Evolutionary conservation across 2,113 vertebrate species (phyloP), one percentile per base, ranked within the genome.

Genomic region (Sapayoa aenigma): DNA sequence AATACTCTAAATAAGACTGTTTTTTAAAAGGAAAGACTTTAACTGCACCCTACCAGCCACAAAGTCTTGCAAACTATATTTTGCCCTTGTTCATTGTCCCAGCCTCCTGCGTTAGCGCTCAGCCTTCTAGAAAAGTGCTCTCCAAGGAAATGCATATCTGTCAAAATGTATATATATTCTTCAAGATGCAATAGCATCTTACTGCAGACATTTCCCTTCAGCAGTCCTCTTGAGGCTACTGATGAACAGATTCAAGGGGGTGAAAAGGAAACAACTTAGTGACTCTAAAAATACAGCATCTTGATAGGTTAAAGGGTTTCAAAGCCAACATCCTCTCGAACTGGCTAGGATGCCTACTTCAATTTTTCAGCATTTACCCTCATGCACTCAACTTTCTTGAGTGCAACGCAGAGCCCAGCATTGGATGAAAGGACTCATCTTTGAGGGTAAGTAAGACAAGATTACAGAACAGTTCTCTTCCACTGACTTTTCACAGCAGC

Each of bases 281-380:
- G 65, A 74, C 47, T 84, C 68, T 71, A 66, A 67, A 92, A 69
- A 66, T n/a, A 72, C 1, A 60, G 16, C 17, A 37, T 9, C 46
- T 71, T 58, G 39, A 71, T 14, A 94, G 52, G 53, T 9, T 84
- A 9, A 81, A 77, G 9, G 14, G 35, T 50, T 91, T 87, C 39
- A 59, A 89, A 91, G 55, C 71, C 76, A 94, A 84, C 25, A 91
- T 62, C 33, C 28, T 66, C 23, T 76, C 65, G 25, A 91, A 73
- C 41, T 84, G 35, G 27, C 37, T 52, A 60, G 11, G n/a, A 90
- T 76, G 46, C 11, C 60, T 65, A 71, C 50, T 74, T 69, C 31
- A 58, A 20, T 71, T 71, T 71, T 58, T 68, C 39, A 89, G 21
- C 23, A 37, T 79, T 56, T 56, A 72, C 7, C 5, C 35, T 84